Base-by-base conservation (phyloP, 2,113 vertebrate genomes). In the Vulpes vulpes region DNA sequence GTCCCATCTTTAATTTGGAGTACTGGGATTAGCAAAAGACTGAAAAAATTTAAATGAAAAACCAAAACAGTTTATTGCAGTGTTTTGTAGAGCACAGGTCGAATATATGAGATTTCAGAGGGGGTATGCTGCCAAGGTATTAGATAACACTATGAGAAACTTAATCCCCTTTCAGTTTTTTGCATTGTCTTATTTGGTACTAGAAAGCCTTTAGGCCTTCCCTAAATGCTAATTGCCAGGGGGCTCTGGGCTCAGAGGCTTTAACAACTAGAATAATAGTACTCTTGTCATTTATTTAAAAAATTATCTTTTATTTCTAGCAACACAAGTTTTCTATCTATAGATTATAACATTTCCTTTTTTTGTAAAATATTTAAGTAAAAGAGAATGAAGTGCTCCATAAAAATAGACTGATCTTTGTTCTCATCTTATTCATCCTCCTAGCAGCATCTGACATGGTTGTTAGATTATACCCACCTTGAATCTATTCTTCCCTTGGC, bases 341-440 rank as follows among this genome's bases (percentile, higher is more conserved):
- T 67, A 79, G 49, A 35, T 82, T 20, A 67, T 3, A 87, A 64
- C 51, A 35, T 62, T 78, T 96, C 82, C 20, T 53, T 92, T 89
- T 89, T 32, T 64, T 20, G 15, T 88, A 67, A 67, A n/a, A 57
- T 80, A 55, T 51, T 73, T 91, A 94, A 92, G 25, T 53, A 76
- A 64, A 91, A 89, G 5, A 74, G 12, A 89, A 84, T 79, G 51
- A 95, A 84, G 22, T 15, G 16, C 67, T 93, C 95, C 55, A 64
- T 8, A 78, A 55, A 89, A 89, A 78, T 53, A 82, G 3, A 35
- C 84, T 23, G 35, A 38, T 51, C 14, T 91, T 64, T 64, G 43
- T 49, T 78, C 15, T 85, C 60, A 79, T 62, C 32, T 78, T 79
- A 59, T 27, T 93, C 51, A 43, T 49, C 69, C n/a, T 84, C 53